These are phyloP conservation scores for Morbakka virulenta DNA, from an alignment of 30 jellyfish, hydroid and myxozoan genomes.

Conservation along the genomic window DNA sequence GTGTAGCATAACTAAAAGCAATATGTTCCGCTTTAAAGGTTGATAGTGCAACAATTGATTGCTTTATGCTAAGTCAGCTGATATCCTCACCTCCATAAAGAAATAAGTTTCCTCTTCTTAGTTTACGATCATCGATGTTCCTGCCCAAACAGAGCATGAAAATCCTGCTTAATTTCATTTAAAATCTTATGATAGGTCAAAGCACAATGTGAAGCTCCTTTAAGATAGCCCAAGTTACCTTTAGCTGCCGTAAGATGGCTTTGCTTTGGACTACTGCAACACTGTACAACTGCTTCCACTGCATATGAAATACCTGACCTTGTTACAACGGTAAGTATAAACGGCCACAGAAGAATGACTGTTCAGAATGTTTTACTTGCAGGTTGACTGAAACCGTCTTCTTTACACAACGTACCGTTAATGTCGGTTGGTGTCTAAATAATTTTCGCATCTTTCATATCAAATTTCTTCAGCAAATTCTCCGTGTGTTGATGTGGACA, in stretches of 20 bases:
- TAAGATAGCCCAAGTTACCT: constrained; percentile 24
- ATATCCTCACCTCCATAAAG: constrained; percentile 1
- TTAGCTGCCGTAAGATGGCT: constrained; percentile 14
- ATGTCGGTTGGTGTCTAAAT: constrained; percentile 9
- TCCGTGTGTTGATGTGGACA: neutral
- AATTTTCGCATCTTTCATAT: constrained; percentile 1
- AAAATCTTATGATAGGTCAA: neutral
- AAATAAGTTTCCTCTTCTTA: constrained; percentile 8
- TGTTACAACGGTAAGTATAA: neutral
- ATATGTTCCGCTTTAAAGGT: constrained; percentile 31
- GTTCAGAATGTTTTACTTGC: neutral
- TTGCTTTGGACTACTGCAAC: too few relatives aligned
- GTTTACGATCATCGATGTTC: constrained; percentile 20
- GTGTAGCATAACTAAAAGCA: too few relatives aligned
- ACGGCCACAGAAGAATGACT: neutral
- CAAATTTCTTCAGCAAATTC: neutral
- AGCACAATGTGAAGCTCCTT: neutral
- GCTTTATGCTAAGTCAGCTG: constrained; percentile 32
- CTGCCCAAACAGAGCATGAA: constrained; percentile 19
- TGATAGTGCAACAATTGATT: neutral
- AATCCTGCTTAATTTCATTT: neutral
- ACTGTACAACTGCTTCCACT: constrained; percentile 3
- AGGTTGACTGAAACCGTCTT: neutral
- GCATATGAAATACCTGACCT: constrained; percentile 25
- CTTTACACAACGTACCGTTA: neutral